Base-by-base conservation (phyloP, 2,113 vertebrate genomes). In the Sphaerodactylus townsendi region DNA sequence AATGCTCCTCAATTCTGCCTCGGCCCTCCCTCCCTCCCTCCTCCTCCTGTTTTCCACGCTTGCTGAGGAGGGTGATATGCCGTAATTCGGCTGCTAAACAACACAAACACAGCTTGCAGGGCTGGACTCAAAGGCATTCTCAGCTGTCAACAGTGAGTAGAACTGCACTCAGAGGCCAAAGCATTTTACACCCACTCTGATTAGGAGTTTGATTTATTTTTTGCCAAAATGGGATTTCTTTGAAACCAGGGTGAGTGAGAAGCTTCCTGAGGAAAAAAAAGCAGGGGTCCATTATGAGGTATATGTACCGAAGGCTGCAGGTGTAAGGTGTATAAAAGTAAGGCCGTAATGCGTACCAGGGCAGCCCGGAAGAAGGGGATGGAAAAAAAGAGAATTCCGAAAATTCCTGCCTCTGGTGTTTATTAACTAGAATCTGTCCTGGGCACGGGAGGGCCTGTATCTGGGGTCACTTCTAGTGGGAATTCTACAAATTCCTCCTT, bases 401-500 rank as follows among this genome's bases (percentile, higher is more conserved):
- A 56, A 14, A 56, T 48, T 66, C n/a, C 53, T 64, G 91, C 84
- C n/a, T n/a, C 87, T 17, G 87, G 74, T 79, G 82, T 93, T 93
- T 87, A 94, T 85, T 88, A 87, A 88, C 93, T 91, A 91, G 92
- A 87, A 83, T 19, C 53, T 89, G 87, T 74, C 89, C 35, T 89
- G 93, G 92, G 71, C 62, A 56, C 5, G 35, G 11, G 72, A 48
- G 94, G 93, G 95, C 93, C 95, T 93, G 94, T 91, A 85, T 72
- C 3, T 86, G 89, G 44, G 62, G 68, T 44, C 66, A 79, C 79
- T n/a, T n/a, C 89, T 95, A 99, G 92, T 99, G n/a, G 99, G 93
- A 98, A 98, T 93, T 98, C 97, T 48, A 99, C 98, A 92, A 99
- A 99, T 89, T 99, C 98, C n/a, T n/a, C n/a, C n/a, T 91, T 99